These are phyloP conservation scores for Nicator chloris DNA, from an alignment of 2,113 vertebrate species.

Conservation along the genomic window DNA sequence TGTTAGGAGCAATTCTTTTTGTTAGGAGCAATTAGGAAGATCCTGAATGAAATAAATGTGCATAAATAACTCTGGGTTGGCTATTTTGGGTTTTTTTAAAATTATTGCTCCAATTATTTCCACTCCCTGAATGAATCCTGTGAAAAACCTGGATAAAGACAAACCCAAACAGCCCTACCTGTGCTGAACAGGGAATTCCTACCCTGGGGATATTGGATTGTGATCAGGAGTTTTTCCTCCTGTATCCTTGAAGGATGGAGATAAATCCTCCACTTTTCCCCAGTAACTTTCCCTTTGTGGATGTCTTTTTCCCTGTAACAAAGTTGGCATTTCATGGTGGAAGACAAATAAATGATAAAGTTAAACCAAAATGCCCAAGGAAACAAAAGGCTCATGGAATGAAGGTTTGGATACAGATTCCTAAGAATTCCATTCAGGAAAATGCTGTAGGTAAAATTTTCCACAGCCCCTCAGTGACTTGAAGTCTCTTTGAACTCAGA, in stretches of 20 bases:
- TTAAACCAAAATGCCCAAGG: not conserved
- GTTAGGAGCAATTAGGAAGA: not conserved
- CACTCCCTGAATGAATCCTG: not conserved
- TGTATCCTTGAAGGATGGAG: not conserved
- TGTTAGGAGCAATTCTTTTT: no score
- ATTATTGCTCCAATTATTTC: not conserved
- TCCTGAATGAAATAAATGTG: not conserved
- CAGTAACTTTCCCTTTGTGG: not conserved
- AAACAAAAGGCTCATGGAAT: not conserved
- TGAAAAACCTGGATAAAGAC: not conserved
- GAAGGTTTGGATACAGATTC: not conserved
- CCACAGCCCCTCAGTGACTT: not conserved
- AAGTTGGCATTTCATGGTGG: not conserved
- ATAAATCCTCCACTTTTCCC: not conserved
- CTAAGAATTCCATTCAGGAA: not conserved
- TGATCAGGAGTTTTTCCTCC: not conserved
- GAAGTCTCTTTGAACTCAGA: not conserved
- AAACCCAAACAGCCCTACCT: not conserved
- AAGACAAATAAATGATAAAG: not conserved
- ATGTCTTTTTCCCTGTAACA: not conserved
- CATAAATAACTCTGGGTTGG: not conserved
- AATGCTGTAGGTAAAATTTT: not conserved
- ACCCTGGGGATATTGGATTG: rapidly evolving
- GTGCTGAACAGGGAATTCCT: not conserved
- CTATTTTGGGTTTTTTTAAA: not conserved